These are phyloP conservation scores for Plebejus argus DNA, from an alignment of 2,888 invertebrate species.

Conservation along the genomic window DNA sequence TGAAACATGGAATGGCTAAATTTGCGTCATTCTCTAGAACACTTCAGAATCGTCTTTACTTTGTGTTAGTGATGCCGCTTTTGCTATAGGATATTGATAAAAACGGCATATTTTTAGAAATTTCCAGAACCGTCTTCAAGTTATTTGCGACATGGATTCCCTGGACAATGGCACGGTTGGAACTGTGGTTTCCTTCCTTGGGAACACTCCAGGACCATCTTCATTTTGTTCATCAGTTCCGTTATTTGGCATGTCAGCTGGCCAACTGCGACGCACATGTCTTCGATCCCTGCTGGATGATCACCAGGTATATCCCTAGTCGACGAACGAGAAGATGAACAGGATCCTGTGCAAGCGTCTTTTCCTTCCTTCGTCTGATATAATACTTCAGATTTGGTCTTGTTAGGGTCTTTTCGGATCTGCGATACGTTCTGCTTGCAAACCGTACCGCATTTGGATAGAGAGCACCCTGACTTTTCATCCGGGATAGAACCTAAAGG, in stretches of 20 bases:
- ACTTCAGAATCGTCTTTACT: too few species aligned
- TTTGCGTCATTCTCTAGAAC: too few species aligned
- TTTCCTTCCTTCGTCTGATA: conserved; percentile 30
- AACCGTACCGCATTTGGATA: not conserved
- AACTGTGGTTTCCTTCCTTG: conserved; percentile 48
- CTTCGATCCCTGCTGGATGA: conserved; percentile 47
- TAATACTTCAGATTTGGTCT: not conserved
- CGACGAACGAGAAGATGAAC: conserved; percentile 44
- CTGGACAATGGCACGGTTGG: conserved; percentile 58
- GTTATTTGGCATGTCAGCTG: conserved; percentile 52
- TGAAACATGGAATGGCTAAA: too few species aligned
- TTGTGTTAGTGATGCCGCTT: too few species aligned
- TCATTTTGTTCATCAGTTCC: conserved; percentile 49
- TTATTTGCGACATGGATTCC: conserved; percentile 47
- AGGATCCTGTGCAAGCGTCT: conserved; percentile 35
- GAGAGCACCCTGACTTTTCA: not conserved
- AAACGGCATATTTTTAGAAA: too few species aligned
- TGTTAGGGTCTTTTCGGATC: not conserved
- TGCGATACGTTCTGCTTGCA: not conserved
- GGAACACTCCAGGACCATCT: conserved; percentile 39
- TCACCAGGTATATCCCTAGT: conserved; percentile 47
- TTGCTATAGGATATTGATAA: too few species aligned
- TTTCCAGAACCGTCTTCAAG: too few species aligned
- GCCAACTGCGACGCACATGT: conserved; percentile 54
- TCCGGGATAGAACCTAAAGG: not conserved